Percentiles rank a stretch among this genome's conserved stretches.
These are phyloP conservation scores for Ophion obscuratus DNA, from an alignment of 2,888 invertebrate species.

Conservation along the genomic window DNA sequence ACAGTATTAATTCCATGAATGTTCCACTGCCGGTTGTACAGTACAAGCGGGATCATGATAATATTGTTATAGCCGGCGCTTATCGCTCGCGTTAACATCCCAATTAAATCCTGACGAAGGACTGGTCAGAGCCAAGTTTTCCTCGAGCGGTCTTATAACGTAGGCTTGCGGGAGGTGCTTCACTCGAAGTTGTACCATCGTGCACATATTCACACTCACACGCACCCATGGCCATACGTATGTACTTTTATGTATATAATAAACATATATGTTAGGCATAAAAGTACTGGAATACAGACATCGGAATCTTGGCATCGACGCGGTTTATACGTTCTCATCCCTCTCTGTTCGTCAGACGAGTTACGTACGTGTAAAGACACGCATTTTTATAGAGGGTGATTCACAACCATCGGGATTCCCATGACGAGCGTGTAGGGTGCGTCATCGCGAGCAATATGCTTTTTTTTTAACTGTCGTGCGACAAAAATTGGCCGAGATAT, in stretches of 20 bases:
- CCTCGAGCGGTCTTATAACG: not conserved
- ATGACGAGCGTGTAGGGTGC: too few relatives aligned
- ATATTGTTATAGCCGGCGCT: constrained; percentile 33
- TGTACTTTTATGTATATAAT: not conserved
- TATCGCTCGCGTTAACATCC: constrained; percentile 53
- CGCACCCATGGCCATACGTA: not conserved
- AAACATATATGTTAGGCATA: too few relatives aligned
- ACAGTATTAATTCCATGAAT: constrained; percentile 1
- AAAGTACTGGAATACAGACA: not conserved
- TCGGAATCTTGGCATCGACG: constrained; percentile 1
- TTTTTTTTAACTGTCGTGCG: too few relatives aligned
- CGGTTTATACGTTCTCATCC: constrained; percentile 13
- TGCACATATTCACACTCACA: not conserved
- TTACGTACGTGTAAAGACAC: not conserved
- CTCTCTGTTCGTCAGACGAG: constrained; percentile 8
- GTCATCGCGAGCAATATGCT: too few relatives aligned
- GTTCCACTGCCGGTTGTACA: not conserved
- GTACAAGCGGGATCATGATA: constrained; percentile 11
- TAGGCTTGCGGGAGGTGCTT: not conserved
- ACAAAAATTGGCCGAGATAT: too few relatives aligned
- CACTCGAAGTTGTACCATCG: not conserved
- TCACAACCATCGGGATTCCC: too few relatives aligned
- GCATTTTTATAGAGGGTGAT: too few relatives aligned
- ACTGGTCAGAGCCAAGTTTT: constrained; percentile 37
- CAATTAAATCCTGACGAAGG: constrained; percentile 39